A percentile compares a stretch with the other conserved stretches of the same genome.
Evolutionary conservation across 2,797 vertebrate genomes (phyloP).

Genomic region (Champsocephalus gunnari): DNA sequence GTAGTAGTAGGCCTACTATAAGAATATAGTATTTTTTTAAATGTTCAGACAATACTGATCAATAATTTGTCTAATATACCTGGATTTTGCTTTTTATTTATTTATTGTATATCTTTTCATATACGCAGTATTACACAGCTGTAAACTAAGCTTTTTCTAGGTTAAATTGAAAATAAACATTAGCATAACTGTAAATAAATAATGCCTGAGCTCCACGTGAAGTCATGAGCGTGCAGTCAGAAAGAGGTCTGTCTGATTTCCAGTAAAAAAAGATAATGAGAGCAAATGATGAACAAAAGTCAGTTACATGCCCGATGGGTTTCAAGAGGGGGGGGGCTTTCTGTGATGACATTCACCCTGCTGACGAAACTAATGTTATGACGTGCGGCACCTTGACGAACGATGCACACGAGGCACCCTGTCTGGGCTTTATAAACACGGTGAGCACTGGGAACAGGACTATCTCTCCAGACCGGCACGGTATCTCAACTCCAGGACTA

Average conservation of each 20-base stretch:
- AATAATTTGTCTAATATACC: too few species aligned
- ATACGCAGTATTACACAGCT: not conserved
- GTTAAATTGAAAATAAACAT: too few species aligned
- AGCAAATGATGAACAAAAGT: slow-evolving; percentile 20
- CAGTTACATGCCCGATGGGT: not conserved
- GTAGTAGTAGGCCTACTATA: too few species aligned
- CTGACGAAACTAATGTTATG: slow-evolving; percentile 52
- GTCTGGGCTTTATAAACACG: slow-evolving; percentile 56
- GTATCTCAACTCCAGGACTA: not conserved
- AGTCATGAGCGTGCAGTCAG: slow-evolving; percentile 27
- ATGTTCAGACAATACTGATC: too few species aligned
- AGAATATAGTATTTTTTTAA: too few species aligned
- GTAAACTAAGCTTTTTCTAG: not conserved
- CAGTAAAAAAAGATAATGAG: not conserved
- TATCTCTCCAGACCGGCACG: not conserved
- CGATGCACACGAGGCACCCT: slow-evolving; percentile 36
- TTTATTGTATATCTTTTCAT: not conserved
- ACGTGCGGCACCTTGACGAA: slow-evolving; percentile 60
- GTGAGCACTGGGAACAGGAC: not conserved
- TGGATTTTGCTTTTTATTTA: too few species aligned
- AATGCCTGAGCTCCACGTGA: slow-evolving; percentile 10
- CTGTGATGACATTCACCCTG: slow-evolving; percentile 33
- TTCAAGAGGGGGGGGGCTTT: not conserved
- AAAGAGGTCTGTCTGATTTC: not conserved
- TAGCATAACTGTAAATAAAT: not conserved